phyloP scores from a whole-genome alignment of 2,113 vertebrate species.

The Ophthalmolycus amberensis region DNA sequence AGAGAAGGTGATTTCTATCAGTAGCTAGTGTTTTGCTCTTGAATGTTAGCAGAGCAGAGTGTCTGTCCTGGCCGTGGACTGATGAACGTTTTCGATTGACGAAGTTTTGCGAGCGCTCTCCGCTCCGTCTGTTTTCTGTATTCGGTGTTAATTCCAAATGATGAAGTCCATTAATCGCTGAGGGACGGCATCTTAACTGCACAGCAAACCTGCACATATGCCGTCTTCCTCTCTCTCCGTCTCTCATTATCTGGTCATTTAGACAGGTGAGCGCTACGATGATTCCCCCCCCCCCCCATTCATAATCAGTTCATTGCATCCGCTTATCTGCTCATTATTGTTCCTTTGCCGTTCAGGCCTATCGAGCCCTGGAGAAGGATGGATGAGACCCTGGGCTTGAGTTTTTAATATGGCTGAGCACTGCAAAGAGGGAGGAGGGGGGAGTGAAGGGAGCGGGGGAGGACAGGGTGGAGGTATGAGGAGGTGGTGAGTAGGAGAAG shows the following conservation, averaged over 20 bases:
- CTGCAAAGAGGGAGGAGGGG: conserved; percentile 3
- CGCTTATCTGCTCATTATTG: conserved; percentile 66
- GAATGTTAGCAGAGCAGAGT: neutral
- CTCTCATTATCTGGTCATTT: conserved; percentile 69
- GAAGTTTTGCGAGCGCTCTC: conserved; percentile 5
- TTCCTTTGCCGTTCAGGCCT: conserved; percentile 47
- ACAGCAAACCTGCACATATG: conserved; percentile 19
- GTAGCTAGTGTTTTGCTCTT: neutral
- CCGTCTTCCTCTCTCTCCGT: conserved; percentile 20
- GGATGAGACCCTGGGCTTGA: conserved; percentile 48
- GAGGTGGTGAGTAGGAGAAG: conserved; percentile 4
- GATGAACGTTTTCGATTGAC: neutral
- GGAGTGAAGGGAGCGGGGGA: neutral
- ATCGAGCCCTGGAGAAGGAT: conserved; percentile 57
- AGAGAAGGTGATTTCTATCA: conserved; percentile 1
- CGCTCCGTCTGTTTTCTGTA: neutral
- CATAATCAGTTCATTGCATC: conserved; percentile 67
- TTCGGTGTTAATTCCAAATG: neutral
- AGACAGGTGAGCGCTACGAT: conserved; percentile 52
- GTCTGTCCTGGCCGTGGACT: neutral
- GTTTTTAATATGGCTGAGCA: conserved; percentile 51
- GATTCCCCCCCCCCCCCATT: conserved; percentile 40
- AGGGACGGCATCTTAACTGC: conserved; percentile 4
- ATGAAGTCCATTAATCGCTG: conserved; percentile 17
- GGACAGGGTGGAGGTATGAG: neutral